Base-by-base conservation (phyloP, 2,888 invertebrate genomes). In the Lepas anatifera region DNA sequence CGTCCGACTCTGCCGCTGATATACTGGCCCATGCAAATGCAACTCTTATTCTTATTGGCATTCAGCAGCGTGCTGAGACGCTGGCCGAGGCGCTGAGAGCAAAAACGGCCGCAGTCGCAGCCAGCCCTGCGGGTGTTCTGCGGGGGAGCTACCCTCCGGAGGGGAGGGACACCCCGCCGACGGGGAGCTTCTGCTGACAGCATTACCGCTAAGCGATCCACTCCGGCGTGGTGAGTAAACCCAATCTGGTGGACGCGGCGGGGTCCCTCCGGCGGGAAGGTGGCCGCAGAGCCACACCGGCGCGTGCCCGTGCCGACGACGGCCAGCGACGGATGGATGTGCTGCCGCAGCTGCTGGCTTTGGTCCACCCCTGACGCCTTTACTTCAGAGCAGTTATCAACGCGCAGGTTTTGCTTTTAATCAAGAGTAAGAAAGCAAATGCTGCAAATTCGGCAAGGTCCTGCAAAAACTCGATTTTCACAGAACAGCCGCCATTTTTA, bases 21-120 rank as follows among this genome's bases (percentile, higher is more conserved):
- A 32, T 58, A 58, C 32, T 35, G 58, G 35, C 58, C 58, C 22
- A 58, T 58, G 58, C 58, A 58, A 58, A 58, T 58, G 22, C 35
- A 35, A 29, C 32, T 13, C 18, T 25, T 22, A 32, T 58, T 58
- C 58, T 22, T 32, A 58, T 58, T 35, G 58, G 35, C 58, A n/a
- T 18, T 16, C 46, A 2, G 46, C 22, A 46, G 18, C 18, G n/a
- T 50, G n/a, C 50, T 25, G 50, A 11, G 50, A n/a, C 50, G 50
- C 10, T n/a, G 27, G 50, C 50, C n/a, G 27, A 22, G 50, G 10
- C 25, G 10, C 25, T 25, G 10, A 50, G 25, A 11, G n/a, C 50
- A 50, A 50, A 50, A 50, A 50, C 11, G 50, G 27, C 11, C 25
- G 50, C 50, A 11, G 50, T 25, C 50, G 50, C 11, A 11, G 27